A percentile compares a stretch with the other conserved stretches of the same genome.
These are phyloP conservation scores for Smutsia gigantea DNA, from an alignment of 2,797 vertebrate genomes.

Conservation along the genomic window DNA sequence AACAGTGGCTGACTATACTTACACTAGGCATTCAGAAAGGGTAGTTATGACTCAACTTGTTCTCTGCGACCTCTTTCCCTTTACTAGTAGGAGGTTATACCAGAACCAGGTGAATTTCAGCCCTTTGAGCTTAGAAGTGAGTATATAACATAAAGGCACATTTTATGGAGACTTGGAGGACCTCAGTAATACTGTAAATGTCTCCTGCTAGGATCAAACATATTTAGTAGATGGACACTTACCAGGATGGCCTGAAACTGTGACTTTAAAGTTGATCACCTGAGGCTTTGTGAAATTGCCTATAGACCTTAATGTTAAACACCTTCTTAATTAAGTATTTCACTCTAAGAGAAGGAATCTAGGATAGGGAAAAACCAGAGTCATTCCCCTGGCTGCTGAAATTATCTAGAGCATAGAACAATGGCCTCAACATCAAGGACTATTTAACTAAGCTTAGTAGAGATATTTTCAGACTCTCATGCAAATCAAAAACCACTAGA, in stretches of 20 bases:
- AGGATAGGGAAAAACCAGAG: conserved; percentile 2
- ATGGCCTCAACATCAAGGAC: conserved; percentile 54
- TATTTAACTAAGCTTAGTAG: conserved; percentile 54
- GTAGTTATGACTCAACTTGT: background rate
- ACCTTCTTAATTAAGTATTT: conserved; percentile 66
- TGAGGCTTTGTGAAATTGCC: background rate
- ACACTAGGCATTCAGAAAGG: background rate
- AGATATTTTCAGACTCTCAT: conserved; percentile 58
- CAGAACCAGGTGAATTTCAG: background rate
- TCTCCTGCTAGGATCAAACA: background rate
- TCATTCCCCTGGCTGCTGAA: conserved; percentile 12
- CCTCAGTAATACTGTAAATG: background rate
- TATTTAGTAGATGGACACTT: conserved; percentile 35
- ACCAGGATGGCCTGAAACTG: background rate
- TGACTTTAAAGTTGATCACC: conserved; percentile 45
- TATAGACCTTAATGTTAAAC: background rate
- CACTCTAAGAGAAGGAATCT: conserved; percentile 47
- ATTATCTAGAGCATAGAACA: conserved; percentile 55
- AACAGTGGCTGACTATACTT: background rate
- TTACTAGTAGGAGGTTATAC: background rate
- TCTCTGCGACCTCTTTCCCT: background rate
- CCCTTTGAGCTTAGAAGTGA: background rate
- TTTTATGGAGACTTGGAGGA: background rate
- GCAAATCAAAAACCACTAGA: conserved; percentile 64
- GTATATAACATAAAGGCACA: background rate